Evolutionary conservation across 2,888 invertebrate genomes (phyloP), one percentile per base, ranked within the genome.

Genomic region (Flabesymbios commensalis): DNA sequence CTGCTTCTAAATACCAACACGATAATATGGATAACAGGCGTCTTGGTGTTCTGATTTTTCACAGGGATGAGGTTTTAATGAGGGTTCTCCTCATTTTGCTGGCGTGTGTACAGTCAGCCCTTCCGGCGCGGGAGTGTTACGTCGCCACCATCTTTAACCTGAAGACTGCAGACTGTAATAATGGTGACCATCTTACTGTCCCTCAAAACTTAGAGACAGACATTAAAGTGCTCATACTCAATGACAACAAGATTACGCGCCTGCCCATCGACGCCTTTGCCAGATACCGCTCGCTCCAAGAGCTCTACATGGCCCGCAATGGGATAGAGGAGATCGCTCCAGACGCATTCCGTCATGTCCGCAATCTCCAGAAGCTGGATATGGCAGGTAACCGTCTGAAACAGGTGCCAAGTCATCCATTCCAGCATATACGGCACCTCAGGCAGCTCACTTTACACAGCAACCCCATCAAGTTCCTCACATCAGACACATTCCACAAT

Each of bases 311-410:
- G 36, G 59, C 54, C 17, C 57, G 60, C 4, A 71, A 71, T 33
- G 17, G 55, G 31, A 67, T 71, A 36, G 61, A 61, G 3, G 41
- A 22, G 2, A 57, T 71, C 7, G 64, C 63, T 7, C 61, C 65
- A 3, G 58, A 68, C 24, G 66, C 69, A 14, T 71, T 69, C 48
- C 52, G 57, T 14, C 54, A 57, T 4, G 58, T 71, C 3, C 41
- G 52, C 3, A 69, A 66, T 43, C 59, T 71, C 32, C 70, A 70
- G 59, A 61, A 52, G 3, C 45, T 71, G 5, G 61, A 68, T 33
- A 51, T 71, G 29, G 64, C 61, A 24, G 62, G 67, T 28, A 71
- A 71, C 45, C 48, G 59, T 32, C 41, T 71, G 32, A 52, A 24
- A 1, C 41, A 29, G 0, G 49, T 71, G 17, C 67, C 69, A 10